Evolutionary conservation across 2,113 vertebrate species (phyloP), one percentile per base, ranked within the genome.

Genomic region (Mus spicilegus): DNA sequence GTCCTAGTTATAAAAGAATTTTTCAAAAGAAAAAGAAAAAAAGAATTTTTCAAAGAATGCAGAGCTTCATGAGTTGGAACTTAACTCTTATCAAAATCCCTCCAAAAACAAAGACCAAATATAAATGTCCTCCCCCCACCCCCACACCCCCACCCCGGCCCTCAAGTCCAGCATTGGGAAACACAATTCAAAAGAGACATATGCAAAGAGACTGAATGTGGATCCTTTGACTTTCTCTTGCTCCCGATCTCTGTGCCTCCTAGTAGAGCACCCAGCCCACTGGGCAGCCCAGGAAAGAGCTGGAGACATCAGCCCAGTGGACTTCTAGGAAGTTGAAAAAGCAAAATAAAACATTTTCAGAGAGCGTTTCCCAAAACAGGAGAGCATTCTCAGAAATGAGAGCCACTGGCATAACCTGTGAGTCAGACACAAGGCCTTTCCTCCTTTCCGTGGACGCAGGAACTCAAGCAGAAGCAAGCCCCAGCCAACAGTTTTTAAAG

Each of bases 101-200:
- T 86, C 69, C 54, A 70, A 77, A 94, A 90, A 13, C 4, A 61
- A 3, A 73, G 49, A 13, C n/a, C 49, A 70, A 80, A 76, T 87
- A 72, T 73, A 88, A 96, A 94, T 96, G 75, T 6, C 51, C 12
- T 46, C 65, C 12, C 13, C 39, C 75, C 1, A 7, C 12, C 13
- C 54, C 13, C 42, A 42, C 42, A 42, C 42, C 12, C 12, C 54
- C 12, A 54, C 11, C 16, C 16, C 56, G 7, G 54, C 28, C 49
- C 28, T 7, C 78, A 81, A 91, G 86, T 87, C 2, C 0, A 69
- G 81, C 67, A 46, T 39, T 82, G 36, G 69, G 61, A 94, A 95
- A 93, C 84, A 36, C 19, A 63, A 51, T 91, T 78, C 58, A 90
- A 73, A 92, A 94, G 46, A 94, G 96, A 92, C 16, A 70, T 20